Conservation (phyloP, 2,113 vertebrate species). For the Hucho hucho region DNA sequence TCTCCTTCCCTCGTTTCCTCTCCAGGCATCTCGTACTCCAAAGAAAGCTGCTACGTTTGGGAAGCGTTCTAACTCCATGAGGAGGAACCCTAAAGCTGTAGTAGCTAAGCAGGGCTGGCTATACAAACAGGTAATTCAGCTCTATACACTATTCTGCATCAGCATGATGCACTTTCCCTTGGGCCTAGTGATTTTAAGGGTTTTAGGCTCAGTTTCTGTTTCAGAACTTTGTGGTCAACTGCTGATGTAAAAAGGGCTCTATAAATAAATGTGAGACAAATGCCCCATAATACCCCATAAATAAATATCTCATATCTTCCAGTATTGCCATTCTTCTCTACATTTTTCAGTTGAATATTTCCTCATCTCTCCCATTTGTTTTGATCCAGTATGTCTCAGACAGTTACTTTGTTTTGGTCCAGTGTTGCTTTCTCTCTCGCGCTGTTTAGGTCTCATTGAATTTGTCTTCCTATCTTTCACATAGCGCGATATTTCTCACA, state of each 20-base stretch:
- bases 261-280: background rate
- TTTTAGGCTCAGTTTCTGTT: no score
- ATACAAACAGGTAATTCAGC: slow-evolving; percentile 84
- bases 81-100: slow-evolving; percentile 85
- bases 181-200: no score
- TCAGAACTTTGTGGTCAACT: no score
- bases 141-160: background rate
- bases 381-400: background rate
- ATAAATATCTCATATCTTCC: no score
- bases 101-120: slow-evolving; percentile 91
- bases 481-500: no score
- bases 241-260: no score
- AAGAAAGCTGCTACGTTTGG: slow-evolving; percentile 89
- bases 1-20: background rate
- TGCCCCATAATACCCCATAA: background rate
- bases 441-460: background rate
- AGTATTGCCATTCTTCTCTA: no score
- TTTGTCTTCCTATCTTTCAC: no score
- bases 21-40: slow-evolving; percentile 74
- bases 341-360: no score
- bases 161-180: background rate
- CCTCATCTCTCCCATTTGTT: background rate
- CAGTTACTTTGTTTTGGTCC: background rate
- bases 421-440: background rate
- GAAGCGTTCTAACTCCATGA: slow-evolving; percentile 95